Evolutionary conservation across 2,797 vertebrate genomes (phyloP).

Genomic region (Rhincodon typus): DNA sequence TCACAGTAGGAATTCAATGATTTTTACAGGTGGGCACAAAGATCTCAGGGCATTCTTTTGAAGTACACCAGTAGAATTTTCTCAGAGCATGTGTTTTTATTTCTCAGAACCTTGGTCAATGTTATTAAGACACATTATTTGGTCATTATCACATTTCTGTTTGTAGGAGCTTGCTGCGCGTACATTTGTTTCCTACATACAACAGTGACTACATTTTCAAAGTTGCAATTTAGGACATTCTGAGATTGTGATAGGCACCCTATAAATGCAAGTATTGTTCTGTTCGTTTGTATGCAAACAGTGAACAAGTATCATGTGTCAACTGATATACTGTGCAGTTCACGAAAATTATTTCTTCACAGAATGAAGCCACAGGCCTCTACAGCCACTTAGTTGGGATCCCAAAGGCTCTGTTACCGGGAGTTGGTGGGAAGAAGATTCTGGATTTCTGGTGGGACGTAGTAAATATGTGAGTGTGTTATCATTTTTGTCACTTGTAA

Average conservation of each 20-base stretch:
- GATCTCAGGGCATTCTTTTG: neutral
- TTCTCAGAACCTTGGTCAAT: neutral
- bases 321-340: neutral
- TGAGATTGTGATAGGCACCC: neutral
- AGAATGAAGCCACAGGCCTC: conserved; percentile 67
- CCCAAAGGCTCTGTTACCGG: conserved; percentile 71
- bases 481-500: neutral
- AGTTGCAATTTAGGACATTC: neutral
- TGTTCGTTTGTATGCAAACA: neutral
- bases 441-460: conserved; percentile 76
- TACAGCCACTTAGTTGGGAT: conserved; percentile 63
- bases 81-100: neutral
- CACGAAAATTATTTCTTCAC: conserved; percentile 20
- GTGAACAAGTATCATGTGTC: neutral
- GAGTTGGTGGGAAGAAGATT: conserved; percentile 68
- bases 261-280: neutral
- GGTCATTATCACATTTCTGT: neutral
- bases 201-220: neutral
- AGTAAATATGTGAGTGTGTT: conserved; percentile 62
- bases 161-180: neutral
- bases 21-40: neutral
- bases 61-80: neutral
- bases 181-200: neutral
- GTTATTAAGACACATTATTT: neutral
- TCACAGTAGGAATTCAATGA: too few species aligned